Percentiles rank a stretch among this genome's conserved stretches.
Conservation (phyloP, 2,797 vertebrate species). For the Syngnathus acus region DNA sequence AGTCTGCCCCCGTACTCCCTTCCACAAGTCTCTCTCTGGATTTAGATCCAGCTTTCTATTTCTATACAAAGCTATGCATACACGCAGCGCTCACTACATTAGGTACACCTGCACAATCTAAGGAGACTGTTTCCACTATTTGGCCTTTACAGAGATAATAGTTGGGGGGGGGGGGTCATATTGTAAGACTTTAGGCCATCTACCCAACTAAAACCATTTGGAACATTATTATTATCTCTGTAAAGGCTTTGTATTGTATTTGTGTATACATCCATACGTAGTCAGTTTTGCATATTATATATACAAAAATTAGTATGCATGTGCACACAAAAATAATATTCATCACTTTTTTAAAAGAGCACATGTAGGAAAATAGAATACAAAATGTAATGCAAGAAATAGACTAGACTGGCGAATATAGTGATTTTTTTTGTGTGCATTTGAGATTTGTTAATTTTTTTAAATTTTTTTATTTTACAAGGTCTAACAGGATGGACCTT, state of each 20-base stretch:
- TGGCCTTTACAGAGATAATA: constrained; percentile 1
- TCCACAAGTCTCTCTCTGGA: constrained; percentile 72
- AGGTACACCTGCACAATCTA: constrained; percentile 1
- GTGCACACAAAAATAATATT: constrained; percentile 34
- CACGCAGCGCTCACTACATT: constrained; percentile 9
- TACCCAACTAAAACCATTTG: background rate
- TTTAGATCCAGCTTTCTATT: constrained; percentile 15
- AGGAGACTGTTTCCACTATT: background rate
- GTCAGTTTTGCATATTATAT: constrained; percentile 3
- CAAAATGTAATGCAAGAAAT: constrained; percentile 89
- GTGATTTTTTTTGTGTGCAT: constrained; percentile 32
- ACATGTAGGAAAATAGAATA: constrained; percentile 97
- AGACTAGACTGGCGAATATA: constrained; percentile 77
- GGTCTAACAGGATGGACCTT: constrained; percentile 68
- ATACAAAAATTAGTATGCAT: background rate
- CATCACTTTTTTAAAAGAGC: constrained; percentile 72
- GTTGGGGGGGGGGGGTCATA: no score
- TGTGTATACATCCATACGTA: constrained; percentile 49
- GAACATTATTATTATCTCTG: background rate
- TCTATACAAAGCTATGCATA: constrained; percentile 23
- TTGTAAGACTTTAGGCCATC: background rate
- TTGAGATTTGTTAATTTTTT: constrained; percentile 65
- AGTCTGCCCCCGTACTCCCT: constrained; percentile 71
- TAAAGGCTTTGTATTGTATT: constrained; percentile 23
- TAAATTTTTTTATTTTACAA: constrained; percentile 50